Conservation (phyloP, 2,113 vertebrate species). For the Chionis minor region DNA sequence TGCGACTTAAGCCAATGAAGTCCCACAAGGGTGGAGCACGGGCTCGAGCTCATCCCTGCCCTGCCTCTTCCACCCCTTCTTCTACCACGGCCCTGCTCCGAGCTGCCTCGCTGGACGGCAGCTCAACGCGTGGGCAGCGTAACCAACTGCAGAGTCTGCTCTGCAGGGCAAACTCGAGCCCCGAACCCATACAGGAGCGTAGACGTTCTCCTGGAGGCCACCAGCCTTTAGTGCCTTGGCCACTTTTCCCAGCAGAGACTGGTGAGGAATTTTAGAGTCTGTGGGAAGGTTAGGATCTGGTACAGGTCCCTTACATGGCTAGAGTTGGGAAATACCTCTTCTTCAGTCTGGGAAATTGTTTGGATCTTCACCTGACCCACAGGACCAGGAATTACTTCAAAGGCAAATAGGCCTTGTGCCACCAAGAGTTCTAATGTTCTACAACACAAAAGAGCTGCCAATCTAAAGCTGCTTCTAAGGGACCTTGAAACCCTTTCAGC, state of each 20-base stretch:
- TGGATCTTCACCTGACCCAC: not conserved
- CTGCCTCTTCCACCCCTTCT: not conserved
- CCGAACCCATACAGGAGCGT: not conserved
- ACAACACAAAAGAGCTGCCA: not conserved
- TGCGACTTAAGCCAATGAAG: not conserved
- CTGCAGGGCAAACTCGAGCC: not conserved
- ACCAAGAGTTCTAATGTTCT: not conserved
- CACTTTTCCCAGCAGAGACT: not conserved
- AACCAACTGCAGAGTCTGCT: not conserved
- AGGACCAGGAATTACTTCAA: not conserved
- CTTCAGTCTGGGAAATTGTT: not conserved
- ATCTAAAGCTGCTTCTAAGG: not conserved
- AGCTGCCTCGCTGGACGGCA: not conserved
- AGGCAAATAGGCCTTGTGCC: not conserved
- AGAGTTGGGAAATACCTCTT: not conserved
- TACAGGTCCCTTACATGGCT: not conserved
- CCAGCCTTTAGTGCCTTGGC: not conserved
- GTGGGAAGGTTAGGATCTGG: not conserved
- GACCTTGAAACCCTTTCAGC: not conserved
- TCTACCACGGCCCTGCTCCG: not conserved
- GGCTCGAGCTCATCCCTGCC: not conserved
- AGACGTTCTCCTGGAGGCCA: not conserved
- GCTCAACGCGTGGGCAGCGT: fast-evolving
- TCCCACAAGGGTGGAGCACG: not conserved
- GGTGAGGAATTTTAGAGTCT: not conserved